Base-by-base conservation (phyloP, 2,888 invertebrate species). In the Caenorhabditis sinica region DNA sequence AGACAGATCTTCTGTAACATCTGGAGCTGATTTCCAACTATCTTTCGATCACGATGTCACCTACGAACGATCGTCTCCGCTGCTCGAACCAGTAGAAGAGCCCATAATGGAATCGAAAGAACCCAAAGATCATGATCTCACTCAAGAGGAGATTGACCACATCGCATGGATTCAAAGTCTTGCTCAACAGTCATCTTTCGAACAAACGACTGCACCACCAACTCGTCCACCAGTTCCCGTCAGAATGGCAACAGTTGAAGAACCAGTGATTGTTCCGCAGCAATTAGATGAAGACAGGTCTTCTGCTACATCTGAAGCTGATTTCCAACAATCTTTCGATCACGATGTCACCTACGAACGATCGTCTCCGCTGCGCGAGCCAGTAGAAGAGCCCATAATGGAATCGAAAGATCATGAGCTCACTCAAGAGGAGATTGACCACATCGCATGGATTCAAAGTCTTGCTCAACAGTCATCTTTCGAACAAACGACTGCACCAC, bases 151-250 rank as follows among this genome's bases (percentile, higher is more conserved):
- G 40, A 49, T 84, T 17, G 84, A 74, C 45, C 84, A 84, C 71
- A 84, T 84, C 58, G 85, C 85, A 4, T 76, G 74, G 65, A 85
- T 87, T 28, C 76, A 79, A 36, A 74, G 65, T 30, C 28, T 87
- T 20, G 87, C 87, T 13, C 76, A 80, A 30, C 86, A 88, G 61
- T 74, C 79, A 6, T 82, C 87, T 15, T 84, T 86, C 72, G 83
- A 86, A 8, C 11, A 45, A n/a, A 28, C 65, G 25, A 1, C 36
- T n/a, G 28, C 61, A 28, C 20, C 9, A 8, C 76, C 65, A 30
- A 51, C 65, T 5, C n/a, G 75, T 8, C 75, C 66, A 30, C 75
- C 75, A 49, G 36, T 74, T 20, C 74, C 74, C 1, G 33, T 25
- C 20, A 74, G 74, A 49, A 25, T 65, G 25, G 56, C 84, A 53